Evolutionary conservation across 2,888 invertebrate genomes (phyloP), one percentile per base, ranked within the genome.

Genomic region (Ommatoiulus sabulosus): DNA sequence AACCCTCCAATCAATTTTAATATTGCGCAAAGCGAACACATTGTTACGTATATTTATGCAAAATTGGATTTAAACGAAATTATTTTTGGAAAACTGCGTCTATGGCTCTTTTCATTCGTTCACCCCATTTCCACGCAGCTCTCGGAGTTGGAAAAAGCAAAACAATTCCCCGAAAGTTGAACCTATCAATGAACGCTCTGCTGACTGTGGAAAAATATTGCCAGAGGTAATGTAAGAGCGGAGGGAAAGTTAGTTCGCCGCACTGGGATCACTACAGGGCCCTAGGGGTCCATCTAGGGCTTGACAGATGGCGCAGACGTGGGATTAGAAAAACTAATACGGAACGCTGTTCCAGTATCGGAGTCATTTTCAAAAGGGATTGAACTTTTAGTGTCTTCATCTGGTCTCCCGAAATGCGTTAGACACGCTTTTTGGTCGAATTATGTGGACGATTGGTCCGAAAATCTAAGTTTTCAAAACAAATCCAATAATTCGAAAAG

Each of bases 181-280:
- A 35, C 80, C 80, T 80, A 80, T 80, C 80, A 80, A 80, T 80
- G 80, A 80, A 80, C 80, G 80, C 80, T 80, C 80, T 80, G 35
- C 80, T 80, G 80, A 35, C 7, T 80, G 80, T 35, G 80, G 80
- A 80, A 80, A 80, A 80, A 24, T 80, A 80, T 35, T 80, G 80
- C 80, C 80, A 15, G 80, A 80, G 80, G 80, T 80, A 80, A 80
- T 80, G 4, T 15, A 12, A 35, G 35, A 80, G 80, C 80, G 80
- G 35, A 80, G 80, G 80, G 35, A 80, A 80, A 80, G 80, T 80
- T 80, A 80, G 80, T 80, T 80, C 80, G 80, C 24, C 80, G 80
- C 35, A 24, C 80, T 80, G 80, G 80, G 80, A 80, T 80, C 80
- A 24, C 35, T 80, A 80, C 15, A 12, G 80, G 80, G 35, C 80